Evolutionary conservation across 1,140 invertebrate genomes (phyloP), one percentile per base, ranked within the genome.

Genomic region (Portunus trituberculatus): DNA sequence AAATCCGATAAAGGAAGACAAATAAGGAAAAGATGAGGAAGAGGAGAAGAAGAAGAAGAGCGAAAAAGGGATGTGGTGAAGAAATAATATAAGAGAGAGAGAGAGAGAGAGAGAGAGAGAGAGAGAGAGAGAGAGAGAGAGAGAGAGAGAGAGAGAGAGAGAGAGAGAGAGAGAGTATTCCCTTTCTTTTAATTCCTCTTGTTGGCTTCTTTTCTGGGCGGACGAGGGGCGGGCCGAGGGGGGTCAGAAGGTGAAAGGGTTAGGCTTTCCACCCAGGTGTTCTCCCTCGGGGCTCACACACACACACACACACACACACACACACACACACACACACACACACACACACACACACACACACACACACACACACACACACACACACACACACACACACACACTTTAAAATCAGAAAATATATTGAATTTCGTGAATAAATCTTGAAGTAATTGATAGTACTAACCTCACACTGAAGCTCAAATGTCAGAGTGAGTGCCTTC

Each of bases 361-460:
- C 46, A 87, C 46, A 87, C 76, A 93, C 46, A 59, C 39, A 87
- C 39, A 87, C 76, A 93, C 76, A 86, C 67, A 90, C 45, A 90
- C 45, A 45, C 45, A 46, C 28, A 46, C 45, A 90, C 39, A 87
- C 39, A 87, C 45, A 88, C 45, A 88, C 45, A 88, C 45, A 88
- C 31, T 88, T 39, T 88, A 39, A 59, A 20, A 59, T 59, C 10
- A 12, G 6, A 59, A 12, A 10, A 0, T 59, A 59, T 59, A 59
- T 59, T 59, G 6, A 39, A 39, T 39, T 39, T 39, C 6, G 39
- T 39, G 39, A 39, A 39, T 39, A 39, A 39, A 39, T 39, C 39
- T 6, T 39, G 39, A 39, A 39, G 39, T 59, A 20, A 14, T 59
- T 59, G 52, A 59, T 59, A 59, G 16, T 59, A n/a, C n/a, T n/a